Evolutionary conservation across 2,888 invertebrate species (phyloP).

Genomic region (Lucinisca nassula): DNA sequence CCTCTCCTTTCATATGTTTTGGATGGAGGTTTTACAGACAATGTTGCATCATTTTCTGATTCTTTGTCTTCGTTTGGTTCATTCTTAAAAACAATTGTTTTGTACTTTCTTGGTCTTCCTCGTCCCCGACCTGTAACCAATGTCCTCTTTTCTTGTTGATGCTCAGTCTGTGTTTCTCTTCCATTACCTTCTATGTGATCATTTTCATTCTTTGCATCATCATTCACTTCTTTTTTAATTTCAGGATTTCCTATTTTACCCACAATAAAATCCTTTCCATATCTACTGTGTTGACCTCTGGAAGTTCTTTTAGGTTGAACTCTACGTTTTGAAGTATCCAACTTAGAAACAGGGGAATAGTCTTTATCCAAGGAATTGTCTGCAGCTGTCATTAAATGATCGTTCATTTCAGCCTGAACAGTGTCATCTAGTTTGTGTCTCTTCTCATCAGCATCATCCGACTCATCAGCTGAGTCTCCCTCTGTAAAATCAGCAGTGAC

Average conservation of each 20-base stretch:
- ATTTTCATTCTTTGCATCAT: background rate
- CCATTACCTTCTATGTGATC: background rate
- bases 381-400: conserved; percentile 15
- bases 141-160: background rate
- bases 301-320: conserved; percentile 74
- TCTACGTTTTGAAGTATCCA: conserved; percentile 39
- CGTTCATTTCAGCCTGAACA: conserved; percentile 10
- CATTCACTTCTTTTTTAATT: background rate
- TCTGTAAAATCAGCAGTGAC: conserved; percentile 31
- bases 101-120: background rate
- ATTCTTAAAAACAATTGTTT: too few species aligned
- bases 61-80: background rate
- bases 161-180: background rate
- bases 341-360: conserved; percentile 57
- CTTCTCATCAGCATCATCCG: background rate
- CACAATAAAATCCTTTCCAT: conserved; percentile 62
- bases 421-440: conserved; percentile 31
- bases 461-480: background rate
- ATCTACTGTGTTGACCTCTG: conserved; percentile 73
- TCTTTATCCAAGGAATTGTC: conserved; percentile 55
- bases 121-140: background rate
- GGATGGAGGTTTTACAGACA: background rate
- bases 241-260: conserved; percentile 31
- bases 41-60: background rate
- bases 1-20: background rate